A percentile compares a stretch with the other conserved stretches of the same genome.
Conservation (phyloP, 2,888 invertebrate species). For the Tuberolachnus salignus region DNA sequence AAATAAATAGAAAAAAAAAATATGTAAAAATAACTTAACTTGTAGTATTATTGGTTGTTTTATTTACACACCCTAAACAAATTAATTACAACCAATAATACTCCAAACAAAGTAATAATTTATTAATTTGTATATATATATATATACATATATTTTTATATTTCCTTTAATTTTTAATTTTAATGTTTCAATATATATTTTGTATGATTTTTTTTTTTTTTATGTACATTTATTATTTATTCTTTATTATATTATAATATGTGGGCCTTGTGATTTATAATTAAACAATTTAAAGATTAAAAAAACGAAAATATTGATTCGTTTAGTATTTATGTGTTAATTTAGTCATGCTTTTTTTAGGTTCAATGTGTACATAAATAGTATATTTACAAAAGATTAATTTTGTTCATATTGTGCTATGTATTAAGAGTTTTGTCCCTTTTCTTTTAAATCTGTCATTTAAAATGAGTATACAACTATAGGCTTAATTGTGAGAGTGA, state of each 20-base stretch:
- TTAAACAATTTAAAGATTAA: constrained; percentile 1
- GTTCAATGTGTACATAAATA: not conserved
- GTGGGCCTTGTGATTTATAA: constrained; percentile 39
- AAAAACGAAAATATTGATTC: not conserved
- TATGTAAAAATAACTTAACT: too few relatives aligned
- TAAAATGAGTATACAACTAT: not conserved
- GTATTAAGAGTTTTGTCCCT: constrained; percentile 22
- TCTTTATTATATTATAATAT: not conserved
- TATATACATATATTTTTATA: too few relatives aligned
- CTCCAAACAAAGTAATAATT: too few relatives aligned
- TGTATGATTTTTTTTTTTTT: too few relatives aligned
- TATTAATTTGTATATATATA: too few relatives aligned
- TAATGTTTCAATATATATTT: too few relatives aligned
- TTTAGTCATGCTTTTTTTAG: constrained; percentile 36
- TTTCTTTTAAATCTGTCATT: not conserved
- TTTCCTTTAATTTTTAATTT: too few relatives aligned
- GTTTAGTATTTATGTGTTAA: constrained; percentile 36
- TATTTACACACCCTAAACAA: too few relatives aligned
- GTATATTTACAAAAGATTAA: not conserved
- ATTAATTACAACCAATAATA: too few relatives aligned
- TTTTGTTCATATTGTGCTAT: not conserved
- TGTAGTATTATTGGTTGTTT: too few relatives aligned
- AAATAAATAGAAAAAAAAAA: too few relatives aligned
- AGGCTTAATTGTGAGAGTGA: not conserved
- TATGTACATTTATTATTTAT: too few relatives aligned